These are phyloP conservation scores for Linnaemya vulpina DNA, from an alignment of 2,888 invertebrate genomes.

Conservation along the genomic window DNA sequence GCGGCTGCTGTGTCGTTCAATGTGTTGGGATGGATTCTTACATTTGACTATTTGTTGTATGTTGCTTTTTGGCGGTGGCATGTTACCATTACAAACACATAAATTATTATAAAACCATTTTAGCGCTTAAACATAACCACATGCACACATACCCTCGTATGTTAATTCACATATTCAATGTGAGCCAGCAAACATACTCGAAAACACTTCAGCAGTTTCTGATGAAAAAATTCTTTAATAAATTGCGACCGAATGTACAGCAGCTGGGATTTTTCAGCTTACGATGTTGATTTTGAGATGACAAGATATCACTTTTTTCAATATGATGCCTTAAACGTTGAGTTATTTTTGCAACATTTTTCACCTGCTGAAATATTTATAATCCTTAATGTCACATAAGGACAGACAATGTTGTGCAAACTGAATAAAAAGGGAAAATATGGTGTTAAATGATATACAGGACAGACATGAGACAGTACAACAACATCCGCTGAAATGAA, in stretches of 20 bases:
- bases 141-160: background rate
- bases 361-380: constrained; percentile 47
- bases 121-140: constrained; percentile 35
- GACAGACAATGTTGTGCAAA: constrained; percentile 1
- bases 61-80: constrained; percentile 35
- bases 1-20: constrained; percentile 41
- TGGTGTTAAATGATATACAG: background rate
- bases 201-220: constrained; percentile 34
- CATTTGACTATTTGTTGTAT: constrained; percentile 37
- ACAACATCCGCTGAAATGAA: too few relatives aligned
- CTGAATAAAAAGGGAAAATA: background rate
- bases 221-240: constrained; percentile 21
- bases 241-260: constrained; percentile 32
- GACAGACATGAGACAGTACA: background rate
- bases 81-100: constrained; percentile 60
- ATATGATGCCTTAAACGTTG: constrained; percentile 48
- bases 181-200: background rate
- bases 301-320: constrained; percentile 57
- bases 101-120: constrained; percentile 67
- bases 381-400: constrained; percentile 15
- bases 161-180: background rate
- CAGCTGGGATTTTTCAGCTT: constrained; percentile 55
- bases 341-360: constrained; percentile 49
- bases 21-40: constrained; percentile 39
- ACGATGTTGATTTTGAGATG: constrained; percentile 60